Conservation (phyloP, 2,888 invertebrate genomes). For the Eupithecia inturbata region DNA sequence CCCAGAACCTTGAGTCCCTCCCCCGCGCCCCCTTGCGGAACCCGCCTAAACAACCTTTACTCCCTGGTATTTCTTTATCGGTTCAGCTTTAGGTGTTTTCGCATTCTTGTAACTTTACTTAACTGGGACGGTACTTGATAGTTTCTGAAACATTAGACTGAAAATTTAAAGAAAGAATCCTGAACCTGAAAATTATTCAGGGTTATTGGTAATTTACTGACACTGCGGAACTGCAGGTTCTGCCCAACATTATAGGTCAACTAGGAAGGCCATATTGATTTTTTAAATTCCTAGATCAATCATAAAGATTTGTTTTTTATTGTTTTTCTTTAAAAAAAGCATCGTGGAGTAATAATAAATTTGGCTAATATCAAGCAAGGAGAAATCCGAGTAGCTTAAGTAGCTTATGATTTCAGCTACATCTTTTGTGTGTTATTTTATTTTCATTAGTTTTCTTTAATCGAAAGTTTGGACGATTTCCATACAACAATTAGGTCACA, state of each 20-base stretch:
- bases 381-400: not conserved
- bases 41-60: constrained; percentile 59
- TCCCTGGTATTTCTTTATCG: constrained; percentile 54
- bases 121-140: not conserved
- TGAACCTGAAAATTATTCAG: too few relatives aligned
- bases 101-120: constrained; percentile 22
- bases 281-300: not conserved
- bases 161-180: too few relatives aligned
- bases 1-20: constrained; percentile 61
- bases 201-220: too few relatives aligned
- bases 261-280: not conserved
- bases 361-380: not conserved
- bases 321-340: not conserved
- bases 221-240: too few relatives aligned
- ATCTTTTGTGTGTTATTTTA: not conserved
- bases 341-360: not conserved
- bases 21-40: constrained; percentile 40
- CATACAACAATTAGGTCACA: not conserved
- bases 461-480: not conserved
- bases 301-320: not conserved
- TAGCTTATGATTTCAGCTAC: not conserved
- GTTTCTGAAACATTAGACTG: not conserved
- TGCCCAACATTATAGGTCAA: too few relatives aligned
- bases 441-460: not conserved
- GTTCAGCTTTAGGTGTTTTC: constrained; percentile 37